These are phyloP conservation scores for Stomatorhinus ivindoensis DNA, from an alignment of 2,113 vertebrate genomes.

Conservation along the genomic window DNA sequence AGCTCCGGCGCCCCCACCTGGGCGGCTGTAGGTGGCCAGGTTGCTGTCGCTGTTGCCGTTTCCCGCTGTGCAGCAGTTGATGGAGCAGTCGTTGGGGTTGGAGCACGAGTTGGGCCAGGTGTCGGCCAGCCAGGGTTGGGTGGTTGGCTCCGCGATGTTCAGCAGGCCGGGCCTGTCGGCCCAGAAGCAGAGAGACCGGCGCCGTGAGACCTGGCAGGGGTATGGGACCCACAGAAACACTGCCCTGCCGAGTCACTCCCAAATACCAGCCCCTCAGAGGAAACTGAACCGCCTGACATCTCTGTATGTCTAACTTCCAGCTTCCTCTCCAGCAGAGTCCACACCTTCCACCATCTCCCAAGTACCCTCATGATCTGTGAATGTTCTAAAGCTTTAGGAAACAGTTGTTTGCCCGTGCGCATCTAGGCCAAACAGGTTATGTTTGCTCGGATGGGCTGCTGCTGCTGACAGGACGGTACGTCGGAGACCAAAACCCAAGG, in stretches of 20 bases:
- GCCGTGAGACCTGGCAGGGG: background rate
- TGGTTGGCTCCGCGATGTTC: conserved; percentile 84
- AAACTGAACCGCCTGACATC: background rate
- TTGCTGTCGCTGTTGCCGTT: conserved; percentile 95
- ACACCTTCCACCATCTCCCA: background rate
- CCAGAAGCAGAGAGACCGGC: background rate
- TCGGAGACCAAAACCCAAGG: background rate
- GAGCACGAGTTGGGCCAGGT: conserved; percentile 96
- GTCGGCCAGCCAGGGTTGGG: conserved; percentile 94
- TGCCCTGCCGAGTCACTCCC: background rate
- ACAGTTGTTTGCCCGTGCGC: background rate
- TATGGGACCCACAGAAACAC: background rate
- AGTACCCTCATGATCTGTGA: background rate
- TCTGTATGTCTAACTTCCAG: background rate
- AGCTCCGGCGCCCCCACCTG: conserved; percentile 66
- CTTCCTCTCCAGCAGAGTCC: background rate
- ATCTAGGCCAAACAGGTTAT: conserved; percentile 49
- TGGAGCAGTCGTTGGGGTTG: conserved; percentile 93
- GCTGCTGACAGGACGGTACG: conserved; percentile 29
- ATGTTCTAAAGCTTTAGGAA: background rate
- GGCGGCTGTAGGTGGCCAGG: conserved; percentile 91
- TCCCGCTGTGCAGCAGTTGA: conserved; percentile 90
- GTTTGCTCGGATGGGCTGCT: conserved; percentile 46
- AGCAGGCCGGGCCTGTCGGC: conserved; percentile 82
- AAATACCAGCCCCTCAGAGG: background rate